Conservation (phyloP, 2,113 vertebrate species). For the Dicaeum eximium region DNA sequence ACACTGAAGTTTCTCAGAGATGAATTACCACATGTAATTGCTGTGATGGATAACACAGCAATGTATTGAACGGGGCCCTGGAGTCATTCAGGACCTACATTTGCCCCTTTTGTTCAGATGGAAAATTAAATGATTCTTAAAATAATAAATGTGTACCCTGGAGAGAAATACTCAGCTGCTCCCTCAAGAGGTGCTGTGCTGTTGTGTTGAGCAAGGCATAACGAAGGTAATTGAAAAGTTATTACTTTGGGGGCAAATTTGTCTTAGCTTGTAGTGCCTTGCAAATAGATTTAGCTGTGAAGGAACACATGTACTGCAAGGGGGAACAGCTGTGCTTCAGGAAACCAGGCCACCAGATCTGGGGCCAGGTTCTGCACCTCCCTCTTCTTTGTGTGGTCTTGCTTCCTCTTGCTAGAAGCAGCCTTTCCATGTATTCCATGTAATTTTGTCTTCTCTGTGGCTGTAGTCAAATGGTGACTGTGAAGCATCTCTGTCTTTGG, state of each 20-base stretch:
- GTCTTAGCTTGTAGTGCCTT: conserved; percentile 17
- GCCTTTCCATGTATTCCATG: neutral
- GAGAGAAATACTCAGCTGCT: conserved; percentile 60
- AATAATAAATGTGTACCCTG: conserved; percentile 64
- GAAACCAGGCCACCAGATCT: conserved; percentile 3
- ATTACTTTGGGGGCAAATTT: conserved; percentile 58
- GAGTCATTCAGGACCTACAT: conserved; percentile 57
- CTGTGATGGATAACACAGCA: conserved; percentile 2
- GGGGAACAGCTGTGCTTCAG: neutral
- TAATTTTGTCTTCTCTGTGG: neutral
- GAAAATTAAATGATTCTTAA: conserved; percentile 68
- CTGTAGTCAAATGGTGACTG: neutral
- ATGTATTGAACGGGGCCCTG: conserved; percentile 30
- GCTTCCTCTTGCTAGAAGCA: neutral
- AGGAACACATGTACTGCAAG: neutral
- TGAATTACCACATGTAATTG: conserved; percentile 32
- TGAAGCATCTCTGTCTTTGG: neutral
- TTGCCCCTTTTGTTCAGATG: conserved; percentile 34
- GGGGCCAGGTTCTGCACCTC: neutral
- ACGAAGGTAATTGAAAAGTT: conserved; percentile 63
- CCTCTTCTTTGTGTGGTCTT: neutral
- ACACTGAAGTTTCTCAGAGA: neutral
- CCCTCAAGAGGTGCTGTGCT: conserved; percentile 44
- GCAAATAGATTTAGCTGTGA: neutral
- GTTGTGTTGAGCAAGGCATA: conserved; percentile 50